Evolutionary conservation across 2,113 vertebrate genomes (phyloP).

Genomic region (Dipodomys ordii): DNA sequence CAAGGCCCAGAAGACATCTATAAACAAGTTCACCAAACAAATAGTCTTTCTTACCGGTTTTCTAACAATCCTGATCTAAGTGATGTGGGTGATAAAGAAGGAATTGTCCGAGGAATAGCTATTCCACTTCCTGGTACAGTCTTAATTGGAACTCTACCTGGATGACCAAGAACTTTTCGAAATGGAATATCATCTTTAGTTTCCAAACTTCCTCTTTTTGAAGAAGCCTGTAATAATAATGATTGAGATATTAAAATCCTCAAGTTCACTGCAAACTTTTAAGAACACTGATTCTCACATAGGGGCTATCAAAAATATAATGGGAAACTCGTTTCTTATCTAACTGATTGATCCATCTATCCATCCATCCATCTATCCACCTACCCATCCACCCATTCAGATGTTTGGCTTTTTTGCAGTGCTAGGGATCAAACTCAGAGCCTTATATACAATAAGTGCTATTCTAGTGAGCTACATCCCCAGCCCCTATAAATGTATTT

Average conservation of each 20-base stretch:
- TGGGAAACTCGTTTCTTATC: neutral
- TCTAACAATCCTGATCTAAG: constrained; percentile 92
- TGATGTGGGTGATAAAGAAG: constrained; percentile 83
- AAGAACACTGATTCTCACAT: neutral
- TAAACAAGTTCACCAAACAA: constrained; percentile 43
- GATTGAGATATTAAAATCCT: constrained; percentile 49
- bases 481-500: neutral
- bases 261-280: constrained; percentile 50
- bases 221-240: constrained; percentile 87
- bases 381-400: neutral
- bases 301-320: constrained; percentile 10
- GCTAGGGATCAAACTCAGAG: neutral
- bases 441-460: neutral
- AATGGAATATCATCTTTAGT: constrained; percentile 91
- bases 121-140: constrained; percentile 82
- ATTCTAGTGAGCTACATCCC: neutral
- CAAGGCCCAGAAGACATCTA: constrained; percentile 53
- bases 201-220: constrained; percentile 90
- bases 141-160: constrained; percentile 87
- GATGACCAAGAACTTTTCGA: constrained; percentile 92
- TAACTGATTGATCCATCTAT: neutral
- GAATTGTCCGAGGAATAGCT: constrained; percentile 78
- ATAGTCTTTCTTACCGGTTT: constrained; percentile 89
- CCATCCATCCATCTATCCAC: neutral
- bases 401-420: too few species aligned